These are phyloP conservation scores for Aphelocoma californica DNA, from an alignment of 2,797 vertebrate genomes.

Conservation along the genomic window DNA sequence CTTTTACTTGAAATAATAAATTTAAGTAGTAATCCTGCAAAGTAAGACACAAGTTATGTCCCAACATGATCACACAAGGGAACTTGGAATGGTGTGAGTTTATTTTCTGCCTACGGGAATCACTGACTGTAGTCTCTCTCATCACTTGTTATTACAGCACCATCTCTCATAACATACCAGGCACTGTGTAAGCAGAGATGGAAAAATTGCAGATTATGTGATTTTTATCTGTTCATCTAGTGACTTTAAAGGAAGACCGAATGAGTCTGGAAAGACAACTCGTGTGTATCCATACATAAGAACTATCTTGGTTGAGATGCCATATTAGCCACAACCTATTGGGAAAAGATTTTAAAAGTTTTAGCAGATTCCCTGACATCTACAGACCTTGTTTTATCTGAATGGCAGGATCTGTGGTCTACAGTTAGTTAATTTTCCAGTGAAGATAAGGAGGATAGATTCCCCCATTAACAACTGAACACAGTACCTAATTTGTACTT, in stretches of 20 bases:
- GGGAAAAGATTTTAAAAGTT: background rate
- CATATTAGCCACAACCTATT: background rate
- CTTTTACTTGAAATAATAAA: background rate
- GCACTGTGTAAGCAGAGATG: background rate
- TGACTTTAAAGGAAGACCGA: background rate
- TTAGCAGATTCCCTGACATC: background rate
- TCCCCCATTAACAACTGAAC: background rate
- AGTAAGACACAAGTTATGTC: background rate
- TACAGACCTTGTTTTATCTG: background rate
- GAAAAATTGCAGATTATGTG: background rate
- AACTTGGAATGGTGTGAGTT: background rate
- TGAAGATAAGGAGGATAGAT: background rate
- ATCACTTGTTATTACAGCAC: background rate
- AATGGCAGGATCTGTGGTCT: background rate
- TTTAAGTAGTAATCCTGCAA: background rate
- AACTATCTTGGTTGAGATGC: background rate
- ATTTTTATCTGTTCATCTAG: background rate
- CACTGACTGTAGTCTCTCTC: background rate
- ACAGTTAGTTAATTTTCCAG: background rate
- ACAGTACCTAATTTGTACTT: background rate
- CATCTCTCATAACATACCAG: background rate
- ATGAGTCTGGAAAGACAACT: background rate
- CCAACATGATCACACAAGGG: background rate
- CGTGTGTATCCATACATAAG: accelerated
- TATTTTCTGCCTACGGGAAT: background rate